These are phyloP conservation scores for Vimba vimba DNA, from an alignment of 2,113 vertebrate genomes.

Conservation along the genomic window DNA sequence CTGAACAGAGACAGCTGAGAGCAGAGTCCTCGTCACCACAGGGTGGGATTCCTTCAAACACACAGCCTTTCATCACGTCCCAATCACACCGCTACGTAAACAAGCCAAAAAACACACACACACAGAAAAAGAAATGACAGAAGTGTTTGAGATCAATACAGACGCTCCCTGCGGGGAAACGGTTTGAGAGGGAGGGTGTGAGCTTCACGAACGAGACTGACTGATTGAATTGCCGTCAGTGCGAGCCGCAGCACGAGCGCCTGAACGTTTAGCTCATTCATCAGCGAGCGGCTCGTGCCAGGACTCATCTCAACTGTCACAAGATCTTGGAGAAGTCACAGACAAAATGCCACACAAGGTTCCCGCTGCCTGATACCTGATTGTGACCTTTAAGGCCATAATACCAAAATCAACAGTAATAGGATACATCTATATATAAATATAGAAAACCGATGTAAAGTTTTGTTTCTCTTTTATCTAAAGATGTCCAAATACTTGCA, in stretches of 20 bases:
- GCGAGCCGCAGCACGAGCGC: not conserved
- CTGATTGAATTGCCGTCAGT: constrained; percentile 32
- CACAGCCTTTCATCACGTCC: constrained; percentile 40
- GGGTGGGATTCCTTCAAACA: constrained; percentile 44
- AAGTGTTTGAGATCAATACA: constrained; percentile 16
- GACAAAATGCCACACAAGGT: not conserved
- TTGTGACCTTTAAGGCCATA: not conserved
- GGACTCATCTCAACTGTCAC: constrained; percentile 34
- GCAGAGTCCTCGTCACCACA: not conserved
- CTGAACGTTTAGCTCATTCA: constrained; percentile 35
- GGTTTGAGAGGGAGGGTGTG: not conserved
- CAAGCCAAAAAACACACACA: constrained; percentile 9
- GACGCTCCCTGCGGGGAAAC: not conserved
- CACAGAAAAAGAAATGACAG: constrained; percentile 6
- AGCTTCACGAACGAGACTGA: constrained; percentile 2
- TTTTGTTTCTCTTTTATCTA: not conserved
- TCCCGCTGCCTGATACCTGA: not conserved
- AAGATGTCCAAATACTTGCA: not conserved
- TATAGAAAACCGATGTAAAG: not conserved
- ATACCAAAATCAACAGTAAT: not conserved
- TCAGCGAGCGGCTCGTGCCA: constrained; percentile 25
- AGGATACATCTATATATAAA: not conserved
- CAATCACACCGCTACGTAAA: constrained; percentile 14
- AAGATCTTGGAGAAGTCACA: constrained; percentile 24
- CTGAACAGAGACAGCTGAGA: constrained; percentile 36